Evolutionary conservation across 64 coral and sea anemone species (phyloP).

Genomic region (Dendronephthya gigantea): DNA sequence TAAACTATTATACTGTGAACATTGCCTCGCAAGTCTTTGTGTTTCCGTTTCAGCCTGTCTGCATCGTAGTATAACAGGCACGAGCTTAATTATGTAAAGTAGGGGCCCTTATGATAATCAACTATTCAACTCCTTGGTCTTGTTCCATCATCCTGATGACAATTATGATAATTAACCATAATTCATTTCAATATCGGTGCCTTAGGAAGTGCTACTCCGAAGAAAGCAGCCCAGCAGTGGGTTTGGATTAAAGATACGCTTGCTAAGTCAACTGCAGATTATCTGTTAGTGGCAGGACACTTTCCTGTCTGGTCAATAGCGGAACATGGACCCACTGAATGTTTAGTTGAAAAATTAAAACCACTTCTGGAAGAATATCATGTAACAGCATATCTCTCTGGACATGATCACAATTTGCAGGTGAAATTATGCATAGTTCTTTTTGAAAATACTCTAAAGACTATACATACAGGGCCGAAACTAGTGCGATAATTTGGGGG

Average conservation of each 20-base stretch:
- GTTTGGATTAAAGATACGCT: constrained; percentile 73
- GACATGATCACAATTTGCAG: constrained; percentile 96
- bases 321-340: constrained; percentile 83
- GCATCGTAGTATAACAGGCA: too few species aligned
- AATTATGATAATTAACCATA: too few species aligned
- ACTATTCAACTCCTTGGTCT: too few species aligned
- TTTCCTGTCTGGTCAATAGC: constrained; percentile 95
- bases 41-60: too few species aligned
- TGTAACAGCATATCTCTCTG: constrained; percentile 72
- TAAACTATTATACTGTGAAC: too few species aligned
- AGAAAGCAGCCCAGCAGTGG: constrained; percentile 50
- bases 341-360: constrained; percentile 61
- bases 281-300: constrained; percentile 80
- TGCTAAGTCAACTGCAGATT: constrained; percentile 48
- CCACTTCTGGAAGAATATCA: constrained; percentile 71
- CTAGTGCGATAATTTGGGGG: too few species aligned
- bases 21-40: too few species aligned
- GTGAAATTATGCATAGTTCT: constrained; percentile 11
- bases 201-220: constrained; percentile 25
- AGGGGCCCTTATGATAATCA: too few species aligned
- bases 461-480: too few species aligned
- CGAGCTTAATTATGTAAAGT: too few species aligned
- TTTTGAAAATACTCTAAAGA: too few species aligned
- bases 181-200: background rate
- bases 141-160: too few species aligned